Evolutionary conservation across 1,140 invertebrate genomes (phyloP).

Genomic region (Ceratina calcarata): DNA sequence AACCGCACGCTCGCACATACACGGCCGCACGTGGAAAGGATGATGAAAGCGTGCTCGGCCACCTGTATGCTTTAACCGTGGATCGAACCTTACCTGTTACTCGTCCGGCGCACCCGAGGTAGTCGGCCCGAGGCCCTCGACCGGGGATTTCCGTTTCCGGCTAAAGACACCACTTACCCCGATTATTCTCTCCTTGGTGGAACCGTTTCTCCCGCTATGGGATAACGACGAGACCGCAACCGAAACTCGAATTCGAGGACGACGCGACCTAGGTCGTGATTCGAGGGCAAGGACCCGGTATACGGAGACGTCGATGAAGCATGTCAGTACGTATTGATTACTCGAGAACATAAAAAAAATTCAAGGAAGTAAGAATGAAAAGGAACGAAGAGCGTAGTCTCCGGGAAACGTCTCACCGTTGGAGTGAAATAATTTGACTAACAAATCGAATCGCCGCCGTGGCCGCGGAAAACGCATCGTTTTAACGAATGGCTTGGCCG

Average conservation of each 20-base stretch:
- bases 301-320: no score
- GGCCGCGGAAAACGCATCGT: no score
- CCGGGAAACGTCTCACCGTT: not conserved
- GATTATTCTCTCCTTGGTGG: constrained; percentile 40
- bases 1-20: constrained; percentile 38
- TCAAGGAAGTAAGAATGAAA: not conserved
- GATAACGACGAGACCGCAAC: not conserved
- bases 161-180: constrained; percentile 53
- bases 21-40: constrained; percentile 57
- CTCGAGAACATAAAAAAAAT: not conserved
- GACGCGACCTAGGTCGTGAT: not conserved
- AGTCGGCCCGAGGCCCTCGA: constrained; percentile 53
- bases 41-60: constrained; percentile 73
- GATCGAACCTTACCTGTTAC: constrained; percentile 80
- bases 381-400: no score
- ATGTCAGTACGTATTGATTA: no score
- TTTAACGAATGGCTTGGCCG: no score
- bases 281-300: not conserved
- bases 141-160: constrained; percentile 68
- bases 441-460: constrained; percentile 40
- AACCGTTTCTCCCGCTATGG: constrained; percentile 9
- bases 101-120: constrained; percentile 65
- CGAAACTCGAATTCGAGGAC: not conserved
- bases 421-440: constrained; percentile 37
- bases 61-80: constrained; percentile 79